phyloP scores from a whole-genome alignment of 2,113 vertebrate species.

The Bothrops jararaca region DNA sequence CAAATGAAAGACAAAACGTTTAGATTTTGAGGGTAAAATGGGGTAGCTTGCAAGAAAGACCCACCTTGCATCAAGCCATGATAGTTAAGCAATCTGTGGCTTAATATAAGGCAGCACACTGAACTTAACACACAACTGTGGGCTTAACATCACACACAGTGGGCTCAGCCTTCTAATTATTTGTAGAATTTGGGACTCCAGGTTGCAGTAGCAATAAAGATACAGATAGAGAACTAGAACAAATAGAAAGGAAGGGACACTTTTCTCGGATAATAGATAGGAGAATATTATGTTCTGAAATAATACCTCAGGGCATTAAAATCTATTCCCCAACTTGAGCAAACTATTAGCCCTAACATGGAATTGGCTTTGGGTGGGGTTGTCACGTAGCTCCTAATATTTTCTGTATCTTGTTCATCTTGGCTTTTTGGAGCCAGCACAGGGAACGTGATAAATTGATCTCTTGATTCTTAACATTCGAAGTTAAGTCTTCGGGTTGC shows the following conservation, averaged over 20 bases:
- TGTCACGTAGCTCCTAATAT: neutral
- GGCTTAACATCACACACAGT: neutral
- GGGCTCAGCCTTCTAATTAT: neutral
- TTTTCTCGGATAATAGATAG: neutral
- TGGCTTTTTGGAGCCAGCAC: neutral
- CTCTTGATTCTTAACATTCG: neutral
- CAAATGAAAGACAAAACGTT: neutral
- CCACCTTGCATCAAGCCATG: neutral
- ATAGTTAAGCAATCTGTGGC: neutral
- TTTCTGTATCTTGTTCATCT: neutral
- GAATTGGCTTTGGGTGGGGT: neutral
- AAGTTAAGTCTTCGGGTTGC: neutral
- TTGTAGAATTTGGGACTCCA: neutral
- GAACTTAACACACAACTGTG: neutral
- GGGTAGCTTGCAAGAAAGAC: neutral
- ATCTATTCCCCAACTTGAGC: neutral
- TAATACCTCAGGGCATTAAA: neutral
- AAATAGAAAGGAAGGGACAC: neutral
- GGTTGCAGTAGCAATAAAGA: neutral
- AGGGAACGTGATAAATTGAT: neutral
- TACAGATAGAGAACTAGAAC: neutral
- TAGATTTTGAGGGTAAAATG: neutral
- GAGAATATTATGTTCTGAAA: neutral
- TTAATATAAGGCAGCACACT: neutral
- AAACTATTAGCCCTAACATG: neutral